A percentile compares a stretch with the other conserved stretches of the same genome.
Conservation (phyloP, 1,140 invertebrate species). For the Chionoecetes opilio region DNA sequence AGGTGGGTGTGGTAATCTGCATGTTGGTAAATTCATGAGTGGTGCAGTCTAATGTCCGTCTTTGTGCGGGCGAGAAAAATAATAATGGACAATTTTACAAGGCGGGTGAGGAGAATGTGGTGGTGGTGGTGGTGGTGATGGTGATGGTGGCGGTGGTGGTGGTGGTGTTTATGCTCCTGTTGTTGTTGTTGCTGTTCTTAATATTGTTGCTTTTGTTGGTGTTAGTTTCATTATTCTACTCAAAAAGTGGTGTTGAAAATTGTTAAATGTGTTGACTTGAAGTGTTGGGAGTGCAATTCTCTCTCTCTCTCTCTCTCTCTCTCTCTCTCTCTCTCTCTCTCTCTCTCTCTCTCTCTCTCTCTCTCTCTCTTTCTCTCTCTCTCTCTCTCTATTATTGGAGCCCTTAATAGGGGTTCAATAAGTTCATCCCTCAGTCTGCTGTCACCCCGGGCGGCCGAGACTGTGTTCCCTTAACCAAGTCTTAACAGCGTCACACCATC, state of each 20-base stretch:
- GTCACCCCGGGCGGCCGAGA: background rate
- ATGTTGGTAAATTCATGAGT: constrained; percentile 54
- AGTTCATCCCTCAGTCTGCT: background rate
- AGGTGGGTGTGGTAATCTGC: constrained; percentile 40
- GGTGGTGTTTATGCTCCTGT: background rate
- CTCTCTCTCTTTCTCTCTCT: constrained; percentile 5
- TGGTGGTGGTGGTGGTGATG: background rate
- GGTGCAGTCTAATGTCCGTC: background rate
- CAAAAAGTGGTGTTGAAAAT: too few species aligned
- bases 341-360: constrained; percentile 21
- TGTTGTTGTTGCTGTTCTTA: background rate
- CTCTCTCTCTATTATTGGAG: background rate
- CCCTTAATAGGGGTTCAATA: background rate
- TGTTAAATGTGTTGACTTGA: too few species aligned
- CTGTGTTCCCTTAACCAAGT: background rate
- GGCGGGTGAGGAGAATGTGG: background rate
- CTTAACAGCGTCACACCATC: background rate
- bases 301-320: background rate
- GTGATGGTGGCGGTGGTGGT: background rate
- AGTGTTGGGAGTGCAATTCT: too few species aligned
- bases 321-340: constrained; percentile 15
- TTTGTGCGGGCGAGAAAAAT: constrained; percentile 25
- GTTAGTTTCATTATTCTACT: too few species aligned
- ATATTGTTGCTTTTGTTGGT: too few species aligned
- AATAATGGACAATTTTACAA: constrained; percentile 40